Evolutionary conservation across 1,140 invertebrate genomes (phyloP), one percentile per base, ranked within the genome.

Genomic region (Bradynema listronoti): DNA sequence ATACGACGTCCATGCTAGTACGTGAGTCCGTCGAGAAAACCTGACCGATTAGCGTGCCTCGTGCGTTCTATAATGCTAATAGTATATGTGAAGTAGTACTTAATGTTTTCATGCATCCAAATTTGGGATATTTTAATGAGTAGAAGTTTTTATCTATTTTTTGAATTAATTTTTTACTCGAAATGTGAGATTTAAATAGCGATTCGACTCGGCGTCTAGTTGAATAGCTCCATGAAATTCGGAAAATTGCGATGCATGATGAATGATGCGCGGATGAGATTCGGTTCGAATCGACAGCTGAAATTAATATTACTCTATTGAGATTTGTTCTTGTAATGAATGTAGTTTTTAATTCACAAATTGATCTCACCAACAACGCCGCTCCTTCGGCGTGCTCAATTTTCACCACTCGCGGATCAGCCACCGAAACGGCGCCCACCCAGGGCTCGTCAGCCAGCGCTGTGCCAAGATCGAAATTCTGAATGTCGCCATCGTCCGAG

Each of bases 161-260:
- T 9, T 22, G 50, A 41, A 49, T 7, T 19, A n/a, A 6, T 34
- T 36, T 50, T 56, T 36, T 54, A 71, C 69, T 24, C 32, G 33
- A 49, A 72, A 75, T 14, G 71, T 72, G 2, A 73, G 30, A 54
- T 73, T 73, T 16, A 73, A 42, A 29, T 58, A 75, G 19, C 67
- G 68, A 45, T 73, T 68, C 2, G 69, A 73, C 11, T 72, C 58
- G 30, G 42, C 64, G 57, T 73, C 72, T 19, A 73, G 41, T 16
- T 66, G 57, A 34, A 73, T 69, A 11, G 66, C 46, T 16, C 71
- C 71, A 56, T 56, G 58, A 43, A 73, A 73, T 3, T 41, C 30
- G 7, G 36, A 56, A 16, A 73, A 62, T 33, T 72, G 57, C 5
- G 69, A 75, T 9, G 47, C 30, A 34, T 73, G 72, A 42, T 70